These are phyloP conservation scores for Myopa tessellatipennis DNA, from an alignment of 2,888 invertebrate species.

Conservation along the genomic window DNA sequence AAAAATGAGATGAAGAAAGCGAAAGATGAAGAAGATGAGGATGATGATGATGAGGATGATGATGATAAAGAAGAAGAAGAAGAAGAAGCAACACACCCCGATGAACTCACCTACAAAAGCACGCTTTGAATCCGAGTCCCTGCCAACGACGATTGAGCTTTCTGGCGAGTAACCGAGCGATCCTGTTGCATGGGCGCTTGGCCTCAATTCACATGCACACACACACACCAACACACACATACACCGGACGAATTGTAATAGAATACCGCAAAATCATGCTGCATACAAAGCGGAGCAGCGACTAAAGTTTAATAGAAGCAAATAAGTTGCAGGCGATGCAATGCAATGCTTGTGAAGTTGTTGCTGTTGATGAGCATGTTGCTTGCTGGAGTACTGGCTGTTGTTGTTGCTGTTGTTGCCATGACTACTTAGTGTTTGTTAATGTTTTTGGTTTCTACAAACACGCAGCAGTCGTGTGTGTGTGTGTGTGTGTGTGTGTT, in stretches of 20 bases:
- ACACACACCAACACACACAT: background rate
- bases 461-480: background rate
- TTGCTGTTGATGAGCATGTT: constrained; percentile 1
- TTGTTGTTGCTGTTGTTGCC: constrained; percentile 1
- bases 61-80: background rate
- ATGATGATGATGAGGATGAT: background rate
- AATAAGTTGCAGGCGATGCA: background rate
- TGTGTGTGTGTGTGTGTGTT: background rate
- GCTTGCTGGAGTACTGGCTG: background rate
- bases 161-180: too few species aligned
- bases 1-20: background rate
- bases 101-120: background rate
- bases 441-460: too few species aligned
- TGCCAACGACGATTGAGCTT: background rate
- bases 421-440: background rate
- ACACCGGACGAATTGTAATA: background rate
- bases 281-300: background rate
- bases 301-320: background rate
- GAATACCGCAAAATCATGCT: background rate
- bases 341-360: background rate
- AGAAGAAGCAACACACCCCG: background rate
- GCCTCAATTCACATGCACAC: background rate
- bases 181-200: constrained; percentile 15
- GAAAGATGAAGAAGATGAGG: background rate
- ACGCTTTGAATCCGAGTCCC: background rate